Base-by-base conservation (phyloP, 2,888 invertebrate genomes). In the Ctenicera cuprea region DNA sequence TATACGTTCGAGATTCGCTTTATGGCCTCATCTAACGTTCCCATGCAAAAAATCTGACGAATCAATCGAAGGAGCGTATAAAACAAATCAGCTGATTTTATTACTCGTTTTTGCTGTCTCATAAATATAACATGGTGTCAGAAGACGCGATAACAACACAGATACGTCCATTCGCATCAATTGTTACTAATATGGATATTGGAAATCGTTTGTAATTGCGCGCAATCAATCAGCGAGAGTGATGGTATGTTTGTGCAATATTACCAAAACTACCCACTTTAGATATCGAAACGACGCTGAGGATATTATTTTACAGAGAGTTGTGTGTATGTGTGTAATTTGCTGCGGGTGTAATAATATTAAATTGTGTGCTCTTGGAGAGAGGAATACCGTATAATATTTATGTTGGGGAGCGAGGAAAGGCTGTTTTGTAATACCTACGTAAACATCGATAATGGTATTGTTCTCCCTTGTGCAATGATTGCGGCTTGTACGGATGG, bases 51-150 rank as follows among this genome's bases (percentile, higher is more conserved):
- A 67, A 45, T 64, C 64, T 71, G 71, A 71, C 66, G 71, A 66
- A 71, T 71, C 71, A 71, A 71, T 71, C 71, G 63, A 57, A 70
- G 63, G 18, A 63, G 71, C 59, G 16, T 38, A 64, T 64, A 66
- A 66, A 71, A 66, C 66, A 66, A 71, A 66, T 66, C 71, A 61
- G 71, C 59, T 71, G 65, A 59, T 71, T 71, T 71, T 71, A 71
- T 71, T 71, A 59, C 38, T 9, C 33, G 57, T 66, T 71, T 71
- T 66, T 66, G 43, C 14, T n/a, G 71, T 18, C 48, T 62, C 64
- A 54, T 71, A 71, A 71, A 71, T 64, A 62, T 38, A 59, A 38
- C 59, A 38, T 20, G 38, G 38, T 38, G 59, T 59, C 59, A 59
- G 59, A 9, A 8, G 37, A 14, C 4, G 41, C 65, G 52, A 65